phyloP scores from a whole-genome alignment of 1,140 invertebrate genomes.

The Bombus confusus region DNA sequence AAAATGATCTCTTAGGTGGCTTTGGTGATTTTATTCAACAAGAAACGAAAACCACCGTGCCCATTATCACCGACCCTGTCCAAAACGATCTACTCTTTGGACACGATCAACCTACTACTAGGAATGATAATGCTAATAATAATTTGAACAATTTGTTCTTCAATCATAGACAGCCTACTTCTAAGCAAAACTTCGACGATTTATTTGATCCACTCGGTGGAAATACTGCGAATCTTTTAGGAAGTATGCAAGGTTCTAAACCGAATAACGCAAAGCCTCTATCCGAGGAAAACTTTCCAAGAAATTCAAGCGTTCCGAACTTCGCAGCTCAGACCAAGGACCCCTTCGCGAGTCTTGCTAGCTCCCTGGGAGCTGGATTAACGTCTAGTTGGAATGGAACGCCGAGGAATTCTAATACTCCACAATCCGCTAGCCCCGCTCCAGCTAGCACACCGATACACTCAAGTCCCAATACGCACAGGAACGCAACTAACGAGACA shows the following conservation, averaged over 20 bases:
- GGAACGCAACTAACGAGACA: conserved; percentile 64
- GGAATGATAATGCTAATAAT: conserved; percentile 43
- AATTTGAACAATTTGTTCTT: conserved; percentile 73
- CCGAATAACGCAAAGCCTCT: conserved; percentile 56
- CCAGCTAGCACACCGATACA: conserved; percentile 77
- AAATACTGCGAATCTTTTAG: conserved; percentile 68
- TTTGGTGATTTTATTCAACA: conserved; percentile 79
- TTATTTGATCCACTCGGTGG: conserved; percentile 77
- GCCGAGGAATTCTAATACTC: conserved; percentile 76
- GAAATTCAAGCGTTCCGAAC: conserved; percentile 85
- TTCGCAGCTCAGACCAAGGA: conserved; percentile 82
- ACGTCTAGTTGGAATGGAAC: conserved; percentile 80
- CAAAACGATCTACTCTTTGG: conserved; percentile 70
- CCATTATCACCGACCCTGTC: conserved; percentile 64
- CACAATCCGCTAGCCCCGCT: conserved; percentile 79
- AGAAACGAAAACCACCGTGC: conserved; percentile 62
- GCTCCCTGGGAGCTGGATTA: conserved; percentile 76
- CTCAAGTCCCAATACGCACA: conserved; percentile 76
- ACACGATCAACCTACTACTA: conserved; percentile 53
- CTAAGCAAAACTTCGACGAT: conserved; percentile 55
- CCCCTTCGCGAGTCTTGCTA: conserved; percentile 83
- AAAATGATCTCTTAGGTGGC: conserved; percentile 85
- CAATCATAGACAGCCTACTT: conserved; percentile 55
- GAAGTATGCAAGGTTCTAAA: conserved; percentile 66
- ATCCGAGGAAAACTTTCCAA: conserved; percentile 81